These are phyloP conservation scores for Sebastes variabilis DNA, from an alignment of 2,797 vertebrate genomes.

Conservation along the genomic window DNA sequence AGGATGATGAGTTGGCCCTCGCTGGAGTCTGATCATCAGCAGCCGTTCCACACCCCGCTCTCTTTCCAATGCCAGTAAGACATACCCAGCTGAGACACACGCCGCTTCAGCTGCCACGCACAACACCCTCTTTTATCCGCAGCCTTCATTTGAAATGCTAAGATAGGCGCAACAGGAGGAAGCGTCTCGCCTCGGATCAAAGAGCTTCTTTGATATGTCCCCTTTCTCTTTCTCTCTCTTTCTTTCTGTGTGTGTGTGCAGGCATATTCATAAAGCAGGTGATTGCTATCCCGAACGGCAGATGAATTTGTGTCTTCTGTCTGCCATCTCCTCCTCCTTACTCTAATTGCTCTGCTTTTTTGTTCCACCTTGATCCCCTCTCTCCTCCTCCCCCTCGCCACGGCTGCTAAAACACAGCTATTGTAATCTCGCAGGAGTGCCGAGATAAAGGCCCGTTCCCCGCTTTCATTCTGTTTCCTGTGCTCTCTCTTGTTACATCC, in stretches of 20 bases:
- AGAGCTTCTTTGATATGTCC: conserved; percentile 74
- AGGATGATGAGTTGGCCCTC: conserved; percentile 54
- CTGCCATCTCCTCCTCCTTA: conserved; percentile 56
- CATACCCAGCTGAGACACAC: conserved; percentile 73
- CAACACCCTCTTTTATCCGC: conserved; percentile 79
- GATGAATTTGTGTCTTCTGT: conserved; percentile 59
- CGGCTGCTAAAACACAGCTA: conserved; percentile 39
- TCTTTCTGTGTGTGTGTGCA: conserved; percentile 10
- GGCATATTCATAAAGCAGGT: conserved; percentile 63
- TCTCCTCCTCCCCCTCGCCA: conserved; percentile 6
- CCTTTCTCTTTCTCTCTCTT: conserved; percentile 29
- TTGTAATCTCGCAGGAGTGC: conserved; percentile 47
- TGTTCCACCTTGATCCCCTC: conserved; percentile 67
- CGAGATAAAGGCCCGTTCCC: conserved; percentile 45
- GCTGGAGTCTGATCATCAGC: conserved; percentile 64
- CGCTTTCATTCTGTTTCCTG: conserved; percentile 42
- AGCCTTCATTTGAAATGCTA: conserved; percentile 84
- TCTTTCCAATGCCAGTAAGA: conserved; percentile 56
- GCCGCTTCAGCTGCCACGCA: conserved; percentile 70
- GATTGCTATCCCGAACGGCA: conserved; percentile 61
- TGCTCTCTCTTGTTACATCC: conserved; percentile 26
- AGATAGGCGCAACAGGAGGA: conserved; percentile 77
- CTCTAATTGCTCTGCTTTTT: conserved; percentile 69
- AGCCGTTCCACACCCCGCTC: conserved; percentile 53
- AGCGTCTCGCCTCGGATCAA: conserved; percentile 77